Conservation (phyloP, 2,797 vertebrate species). For the Coreius guichenoti region DNA sequence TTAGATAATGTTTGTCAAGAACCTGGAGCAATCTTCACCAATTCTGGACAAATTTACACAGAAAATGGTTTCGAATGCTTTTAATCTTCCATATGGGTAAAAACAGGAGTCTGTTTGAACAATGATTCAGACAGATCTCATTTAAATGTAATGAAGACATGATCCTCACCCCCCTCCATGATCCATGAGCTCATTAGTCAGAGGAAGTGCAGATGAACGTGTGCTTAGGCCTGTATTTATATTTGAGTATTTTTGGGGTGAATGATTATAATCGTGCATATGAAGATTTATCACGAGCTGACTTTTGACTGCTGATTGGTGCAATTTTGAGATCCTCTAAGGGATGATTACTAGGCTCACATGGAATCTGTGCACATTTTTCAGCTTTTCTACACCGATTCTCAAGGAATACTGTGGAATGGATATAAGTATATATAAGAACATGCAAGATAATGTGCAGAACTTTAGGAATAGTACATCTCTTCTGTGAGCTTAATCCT, state of each 20-base stretch:
- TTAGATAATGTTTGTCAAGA: conserved; percentile 48
- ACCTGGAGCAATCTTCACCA: conserved; percentile 34
- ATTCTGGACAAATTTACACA: conserved; percentile 85
- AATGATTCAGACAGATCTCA: conserved; percentile 81
- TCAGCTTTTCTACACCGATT: background rate
- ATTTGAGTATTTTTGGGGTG: conserved; percentile 39
- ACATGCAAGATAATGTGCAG: no score
- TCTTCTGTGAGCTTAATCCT: background rate
- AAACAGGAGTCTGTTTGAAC: conserved; percentile 53
- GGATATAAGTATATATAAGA: no score
- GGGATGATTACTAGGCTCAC: background rate
- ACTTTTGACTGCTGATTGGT: conserved; percentile 26
- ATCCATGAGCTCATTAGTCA: conserved; percentile 54
- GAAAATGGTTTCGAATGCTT: conserved; percentile 86
- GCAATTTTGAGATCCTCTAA: conserved; percentile 3
- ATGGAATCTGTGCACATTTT: background rate
- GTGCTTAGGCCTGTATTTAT: conserved; percentile 43
- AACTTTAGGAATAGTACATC: background rate
- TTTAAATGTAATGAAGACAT: conserved; percentile 80
- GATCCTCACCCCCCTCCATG: conserved; percentile 56
- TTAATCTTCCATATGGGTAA: conserved; percentile 79
- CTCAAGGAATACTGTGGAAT: background rate
- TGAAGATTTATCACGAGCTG: conserved; percentile 32
- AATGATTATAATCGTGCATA: conserved; percentile 36
- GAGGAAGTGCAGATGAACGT: conserved; percentile 36